Conservation (phyloP, 2,797 vertebrate species). For the Cirrhinus mrigala region DNA sequence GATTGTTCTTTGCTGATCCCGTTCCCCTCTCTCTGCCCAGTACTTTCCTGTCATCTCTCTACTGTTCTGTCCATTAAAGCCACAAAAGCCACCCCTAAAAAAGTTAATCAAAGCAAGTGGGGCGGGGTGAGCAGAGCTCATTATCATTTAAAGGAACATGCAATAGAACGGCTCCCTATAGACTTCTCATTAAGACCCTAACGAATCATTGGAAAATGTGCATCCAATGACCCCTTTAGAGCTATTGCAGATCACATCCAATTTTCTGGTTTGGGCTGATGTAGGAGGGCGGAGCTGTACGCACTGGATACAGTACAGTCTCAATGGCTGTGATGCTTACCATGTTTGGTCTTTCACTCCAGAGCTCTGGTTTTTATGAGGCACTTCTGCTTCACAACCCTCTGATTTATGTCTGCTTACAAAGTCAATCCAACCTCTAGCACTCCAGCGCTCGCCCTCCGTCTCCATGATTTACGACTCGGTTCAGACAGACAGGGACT, state of each 20-base stretch:
- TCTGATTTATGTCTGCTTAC: constrained; percentile 14
- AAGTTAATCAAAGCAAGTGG: too few relatives aligned
- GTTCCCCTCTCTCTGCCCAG: too few relatives aligned
- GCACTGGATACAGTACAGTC: neutral
- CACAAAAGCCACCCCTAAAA: too few relatives aligned
- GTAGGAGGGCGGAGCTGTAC: neutral
- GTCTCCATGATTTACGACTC: neutral
- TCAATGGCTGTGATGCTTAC: neutral
- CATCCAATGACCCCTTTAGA: neutral
- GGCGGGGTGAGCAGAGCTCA: too few relatives aligned
- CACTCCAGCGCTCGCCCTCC: constrained; percentile 9
- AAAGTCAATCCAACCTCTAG: constrained; percentile 19
- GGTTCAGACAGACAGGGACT: neutral
- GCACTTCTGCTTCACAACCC: neutral
- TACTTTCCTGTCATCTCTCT: too few relatives aligned
- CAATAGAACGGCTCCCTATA: too few relatives aligned
- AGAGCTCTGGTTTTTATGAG: neutral
- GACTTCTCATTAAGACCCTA: too few relatives aligned
- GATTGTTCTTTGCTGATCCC: too few relatives aligned
- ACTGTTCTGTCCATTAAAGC: too few relatives aligned
- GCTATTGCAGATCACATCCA: fast-evolving
- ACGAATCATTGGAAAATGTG: too few relatives aligned
- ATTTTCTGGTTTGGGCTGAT: neutral
- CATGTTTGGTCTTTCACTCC: constrained; percentile 5
- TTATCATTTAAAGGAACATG: too few relatives aligned